Conservation (phyloP, 2,797 vertebrate species). For the Okamejei kenojei region DNA sequence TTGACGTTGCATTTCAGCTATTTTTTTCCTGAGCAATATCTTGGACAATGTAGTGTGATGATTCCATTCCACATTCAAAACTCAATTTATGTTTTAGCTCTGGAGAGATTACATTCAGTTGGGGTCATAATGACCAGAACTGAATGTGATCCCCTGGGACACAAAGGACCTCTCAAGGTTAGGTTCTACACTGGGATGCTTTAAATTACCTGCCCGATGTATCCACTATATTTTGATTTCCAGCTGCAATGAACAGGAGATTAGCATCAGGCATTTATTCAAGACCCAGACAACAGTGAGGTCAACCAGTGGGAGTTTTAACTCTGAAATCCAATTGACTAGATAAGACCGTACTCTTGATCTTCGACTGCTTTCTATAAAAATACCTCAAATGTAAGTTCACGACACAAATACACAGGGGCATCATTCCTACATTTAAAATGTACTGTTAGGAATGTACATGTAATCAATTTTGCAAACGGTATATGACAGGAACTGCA, state of each 20-base stretch:
- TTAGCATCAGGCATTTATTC: constrained; percentile 32
- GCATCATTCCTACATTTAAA: neutral
- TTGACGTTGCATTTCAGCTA: neutral
- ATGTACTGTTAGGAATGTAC: neutral
- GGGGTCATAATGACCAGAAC: constrained; percentile 37
- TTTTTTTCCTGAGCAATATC: neutral
- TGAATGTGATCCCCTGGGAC: constrained; percentile 26
- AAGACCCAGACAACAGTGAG: constrained; percentile 21
- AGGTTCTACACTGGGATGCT: neutral
- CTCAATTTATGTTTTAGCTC: neutral
- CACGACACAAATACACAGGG: neutral
- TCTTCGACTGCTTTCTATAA: neutral
- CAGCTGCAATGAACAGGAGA: constrained; percentile 10
- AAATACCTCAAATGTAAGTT: neutral
- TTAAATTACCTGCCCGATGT: constrained; percentile 31
- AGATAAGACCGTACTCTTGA: neutral
- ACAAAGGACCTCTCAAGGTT: neutral
- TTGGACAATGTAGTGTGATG: neutral
- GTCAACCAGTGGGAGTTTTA: constrained; percentile 31
- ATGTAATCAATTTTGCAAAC: constrained; percentile 24
- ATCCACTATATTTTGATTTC: constrained; percentile 32
- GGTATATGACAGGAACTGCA: neutral
- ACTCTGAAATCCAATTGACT: constrained; percentile 6
- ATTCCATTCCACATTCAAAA: constrained; percentile 6
- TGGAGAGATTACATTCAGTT: neutral